Conservation (phyloP, 2,888 invertebrate genomes). For the Spodoptera exigua region DNA sequence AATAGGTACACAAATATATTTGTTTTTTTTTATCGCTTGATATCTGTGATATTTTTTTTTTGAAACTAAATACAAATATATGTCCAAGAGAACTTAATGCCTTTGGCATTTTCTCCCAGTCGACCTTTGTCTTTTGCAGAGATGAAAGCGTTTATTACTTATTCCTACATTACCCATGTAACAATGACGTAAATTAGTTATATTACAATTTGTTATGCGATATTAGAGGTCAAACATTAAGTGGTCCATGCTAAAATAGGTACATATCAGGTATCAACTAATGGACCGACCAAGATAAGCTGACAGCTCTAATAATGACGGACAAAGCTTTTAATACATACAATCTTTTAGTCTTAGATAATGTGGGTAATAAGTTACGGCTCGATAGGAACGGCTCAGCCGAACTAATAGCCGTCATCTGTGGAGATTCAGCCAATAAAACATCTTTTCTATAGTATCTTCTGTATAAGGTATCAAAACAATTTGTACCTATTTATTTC, state of each 20-base stretch:
- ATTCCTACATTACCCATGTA: too few relatives aligned
- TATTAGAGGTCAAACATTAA: constrained; percentile 53
- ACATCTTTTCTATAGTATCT: not conserved
- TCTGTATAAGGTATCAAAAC: too few relatives aligned
- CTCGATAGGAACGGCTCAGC: constrained; percentile 22
- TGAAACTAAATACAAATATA: too few relatives aligned
- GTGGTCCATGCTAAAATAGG: constrained; percentile 57
- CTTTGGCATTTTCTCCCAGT: too few relatives aligned
- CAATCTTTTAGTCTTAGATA: constrained; percentile 31
- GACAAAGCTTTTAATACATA: constrained; percentile 35
- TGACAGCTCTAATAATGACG: constrained; percentile 44
- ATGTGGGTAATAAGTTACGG: constrained; percentile 28
- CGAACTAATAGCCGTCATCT: constrained; percentile 17
- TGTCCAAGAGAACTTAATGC: too few relatives aligned
- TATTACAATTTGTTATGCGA: constrained; percentile 40
- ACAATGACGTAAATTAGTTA: constrained; percentile 14
- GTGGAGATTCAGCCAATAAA: constrained; percentile 13
- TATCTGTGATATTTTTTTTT: too few relatives aligned
- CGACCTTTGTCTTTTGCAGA: too few relatives aligned
- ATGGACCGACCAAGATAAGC: constrained; percentile 63
- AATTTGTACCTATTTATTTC: too few relatives aligned
- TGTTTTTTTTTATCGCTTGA: too few relatives aligned
- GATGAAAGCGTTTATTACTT: too few relatives aligned
- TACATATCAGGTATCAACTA: constrained; percentile 65
- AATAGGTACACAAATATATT: too few relatives aligned